Base-by-base conservation (phyloP, 1,140 invertebrate species). In the Telenomus remus region DNA sequence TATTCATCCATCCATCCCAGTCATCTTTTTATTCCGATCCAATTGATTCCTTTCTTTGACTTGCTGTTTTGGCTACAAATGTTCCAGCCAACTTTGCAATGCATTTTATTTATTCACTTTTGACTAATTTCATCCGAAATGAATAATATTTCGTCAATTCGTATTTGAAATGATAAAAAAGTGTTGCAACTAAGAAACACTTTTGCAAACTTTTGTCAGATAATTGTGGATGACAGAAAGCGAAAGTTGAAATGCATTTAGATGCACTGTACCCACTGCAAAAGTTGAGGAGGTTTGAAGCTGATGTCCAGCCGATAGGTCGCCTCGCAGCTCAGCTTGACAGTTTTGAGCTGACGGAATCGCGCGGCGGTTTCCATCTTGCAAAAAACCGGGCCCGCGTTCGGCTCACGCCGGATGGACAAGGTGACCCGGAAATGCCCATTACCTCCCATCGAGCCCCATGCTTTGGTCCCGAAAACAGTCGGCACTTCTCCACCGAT, bases 271-370 rank as follows among this genome's bases (percentile, higher is more conserved):
- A 88, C 89, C 84, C 84, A 90, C 89, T 88, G 84, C 77, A 90
- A 78, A 6, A 87, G 75, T 83, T 88, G 86, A 10, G 89, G 88
- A 12, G 89, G 89, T 50, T 89, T 90, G 81, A 90, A 90, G 77
- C 88, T 89, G 77, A 90, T 86, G 77, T 90, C 89, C 43, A 90
- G 75, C 9, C 88, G 82, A 72, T 90, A 90, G 9, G 82, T 86
- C 0, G 86, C 80, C 35, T 89, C 89, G 65, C 85, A 86, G 76
- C 87, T 86, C 4, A 90, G 65, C 73, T 90, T 90, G 14, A 90
- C 86, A 4, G 89, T 90, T 57, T 89, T 89, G 27, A 86, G 72
- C 65, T 89, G 89, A 3, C 86, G 84, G 51, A 89, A 89, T 13
- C 85, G 82, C 10, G 82, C 82, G 9, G 86, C 84, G 0, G 85